A percentile compares a stretch with the other conserved stretches of the same genome.
phyloP scores from a whole-genome alignment of 35 echinoderm and acorn worm species.

The Antedon bifida region DNA sequence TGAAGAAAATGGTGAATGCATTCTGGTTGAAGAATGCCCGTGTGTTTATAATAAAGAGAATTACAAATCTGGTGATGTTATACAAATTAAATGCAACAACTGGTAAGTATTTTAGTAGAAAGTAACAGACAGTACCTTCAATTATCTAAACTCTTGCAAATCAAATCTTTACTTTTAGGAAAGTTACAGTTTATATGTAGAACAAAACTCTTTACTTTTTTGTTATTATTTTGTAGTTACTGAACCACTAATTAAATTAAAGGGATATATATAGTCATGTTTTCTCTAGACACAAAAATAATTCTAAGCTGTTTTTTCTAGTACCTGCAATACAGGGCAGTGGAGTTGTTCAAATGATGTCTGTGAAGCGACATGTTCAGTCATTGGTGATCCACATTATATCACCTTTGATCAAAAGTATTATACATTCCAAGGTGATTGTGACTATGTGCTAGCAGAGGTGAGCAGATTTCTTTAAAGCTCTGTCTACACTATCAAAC shows the following conservation, averaged over 20 bases:
- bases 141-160: too few species aligned
- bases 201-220: too few species aligned
- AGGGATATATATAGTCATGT: too few species aligned
- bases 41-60: conserved; percentile 76
- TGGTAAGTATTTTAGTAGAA: conserved; percentile 45
- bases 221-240: too few species aligned
- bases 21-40: conserved; percentile 51
- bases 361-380: conserved; percentile 59
- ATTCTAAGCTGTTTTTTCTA: conserved; percentile 1
- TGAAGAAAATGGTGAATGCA: conserved; percentile 47
- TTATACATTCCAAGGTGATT: conserved; percentile 81
- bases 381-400: conserved; percentile 78
- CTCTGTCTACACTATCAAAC: too few species aligned
- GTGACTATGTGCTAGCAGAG: conserved; percentile 65
- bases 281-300: too few species aligned
- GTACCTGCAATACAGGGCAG: conserved; percentile 41
- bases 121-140: neutral
- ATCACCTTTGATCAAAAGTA: conserved; percentile 87
- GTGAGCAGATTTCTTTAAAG: conserved; percentile 16
- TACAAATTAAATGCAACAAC: conserved; percentile 45
- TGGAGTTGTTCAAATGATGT: conserved; percentile 52
- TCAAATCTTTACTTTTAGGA: too few species aligned
- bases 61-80: conserved; percentile 36
- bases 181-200: too few species aligned
- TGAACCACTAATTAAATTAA: too few species aligned